Conservation (phyloP, 2,797 vertebrate species). For the Tauraco hartlaubi region DNA sequence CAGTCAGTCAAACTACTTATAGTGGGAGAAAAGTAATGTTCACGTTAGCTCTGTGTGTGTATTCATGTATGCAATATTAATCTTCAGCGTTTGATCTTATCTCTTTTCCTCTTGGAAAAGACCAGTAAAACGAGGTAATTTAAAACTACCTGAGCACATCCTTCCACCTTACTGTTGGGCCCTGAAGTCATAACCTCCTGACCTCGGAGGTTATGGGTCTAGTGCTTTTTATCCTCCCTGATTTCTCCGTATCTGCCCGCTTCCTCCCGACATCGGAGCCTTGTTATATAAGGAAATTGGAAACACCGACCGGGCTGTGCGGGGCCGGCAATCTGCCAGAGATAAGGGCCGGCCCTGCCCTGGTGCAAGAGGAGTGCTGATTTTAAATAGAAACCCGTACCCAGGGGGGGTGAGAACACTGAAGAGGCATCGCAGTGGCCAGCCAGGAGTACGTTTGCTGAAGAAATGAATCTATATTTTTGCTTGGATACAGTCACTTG, state of each 20-base stretch:
- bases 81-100: constrained; percentile 70
- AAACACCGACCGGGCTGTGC: constrained; percentile 75
- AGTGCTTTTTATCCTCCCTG: constrained; percentile 80
- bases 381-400: constrained; percentile 70
- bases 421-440: not conserved
- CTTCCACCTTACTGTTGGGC: constrained; percentile 78
- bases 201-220: constrained; percentile 82
- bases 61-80: not conserved
- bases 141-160: constrained; percentile 83
- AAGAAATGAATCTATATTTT: not conserved
- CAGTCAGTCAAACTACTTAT: not conserved
- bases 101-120: constrained; percentile 73
- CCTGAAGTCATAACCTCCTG: constrained; percentile 79
- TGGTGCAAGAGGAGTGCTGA: constrained; percentile 58
- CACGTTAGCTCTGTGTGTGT: not conserved
- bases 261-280: constrained; percentile 80
- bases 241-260: constrained; percentile 79
- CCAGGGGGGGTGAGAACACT: not conserved
- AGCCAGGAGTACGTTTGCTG: not conserved
- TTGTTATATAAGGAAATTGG: constrained; percentile 88
- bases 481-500: rapidly evolving
- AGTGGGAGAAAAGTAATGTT: not conserved
- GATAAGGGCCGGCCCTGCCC: constrained; percentile 72
- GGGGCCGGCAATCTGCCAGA: constrained; percentile 57
- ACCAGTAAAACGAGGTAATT: constrained; percentile 70